Base-by-base conservation (phyloP, 2,888 invertebrate genomes). In the Nemurella pictetii region DNA sequence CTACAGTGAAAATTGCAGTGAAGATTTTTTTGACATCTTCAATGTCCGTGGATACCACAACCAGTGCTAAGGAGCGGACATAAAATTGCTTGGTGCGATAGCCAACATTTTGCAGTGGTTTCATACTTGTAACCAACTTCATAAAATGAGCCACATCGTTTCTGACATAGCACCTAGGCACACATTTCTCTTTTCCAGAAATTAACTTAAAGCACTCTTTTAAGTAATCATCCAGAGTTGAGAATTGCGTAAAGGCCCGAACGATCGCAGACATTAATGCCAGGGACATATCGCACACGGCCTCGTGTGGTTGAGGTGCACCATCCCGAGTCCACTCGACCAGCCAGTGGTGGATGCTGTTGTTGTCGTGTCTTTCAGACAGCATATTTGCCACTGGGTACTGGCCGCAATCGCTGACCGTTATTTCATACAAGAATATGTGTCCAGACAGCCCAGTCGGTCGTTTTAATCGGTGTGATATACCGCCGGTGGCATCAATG, bases 401-500 rank as follows among this genome's bases (percentile, higher is more conserved):
- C n/a, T n/a, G n/a, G n/a, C n/a, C n/a, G n/a, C n/a, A n/a, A n/a
- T n/a, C n/a, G n/a, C n/a, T n/a, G n/a, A n/a, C n/a, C n/a, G n/a
- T n/a, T n/a, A n/a, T n/a, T n/a, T n/a, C n/a, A n/a, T n/a, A n/a
- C n/a, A n/a, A n/a, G n/a, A n/a, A n/a, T n/a, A 86, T 85, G 20
- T 84, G 80, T 28, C 77, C 77, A n/a, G 78, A 74, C 74, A 55
- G 29, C 28, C 84, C 83, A 75, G 77, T 30, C 72, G 84, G 30
- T 4, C 86, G 82, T 27, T 75, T 77, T n/a, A 87, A 36, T 85
- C 83, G 85, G 29, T 55, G 28, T 28, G 85, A 86, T 35, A 86
- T 73, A 35, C 85, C 82, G 12, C 86, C 87, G 35, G 87, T 87
- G 27, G 85, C 85, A 83, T 86, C 86, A 29, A 87, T 80, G 30